Evolutionary conservation across 1,140 invertebrate species (phyloP).

Genomic region (Temnothorax longispinosus): DNA sequence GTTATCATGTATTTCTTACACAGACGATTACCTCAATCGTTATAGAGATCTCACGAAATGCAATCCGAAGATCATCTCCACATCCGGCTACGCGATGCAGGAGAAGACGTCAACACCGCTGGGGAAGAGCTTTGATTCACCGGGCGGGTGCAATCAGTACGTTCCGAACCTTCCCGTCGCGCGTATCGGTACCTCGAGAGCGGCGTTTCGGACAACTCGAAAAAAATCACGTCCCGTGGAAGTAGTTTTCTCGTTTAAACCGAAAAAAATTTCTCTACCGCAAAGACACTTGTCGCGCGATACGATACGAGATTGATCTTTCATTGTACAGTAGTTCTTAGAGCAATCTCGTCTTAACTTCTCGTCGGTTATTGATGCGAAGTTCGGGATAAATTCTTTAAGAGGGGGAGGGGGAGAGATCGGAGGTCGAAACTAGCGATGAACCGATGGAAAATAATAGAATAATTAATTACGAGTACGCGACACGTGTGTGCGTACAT

Average conservation of each 20-base stretch:
- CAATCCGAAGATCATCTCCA: background rate
- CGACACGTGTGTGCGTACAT: background rate
- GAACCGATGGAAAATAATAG: background rate
- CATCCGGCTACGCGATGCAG: background rate
- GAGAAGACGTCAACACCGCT: background rate
- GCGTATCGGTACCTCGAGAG: conserved; percentile 31
- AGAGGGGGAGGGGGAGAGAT: background rate
- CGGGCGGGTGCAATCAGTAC: conserved; percentile 33
- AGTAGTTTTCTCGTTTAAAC: background rate
- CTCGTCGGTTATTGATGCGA: background rate
- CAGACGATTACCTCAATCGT: background rate
- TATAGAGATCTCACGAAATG: conserved; percentile 7
- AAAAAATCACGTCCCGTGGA: background rate
- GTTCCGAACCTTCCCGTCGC: background rate
- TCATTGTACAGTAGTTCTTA: background rate
- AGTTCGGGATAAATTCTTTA: background rate
- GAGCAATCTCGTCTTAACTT: background rate
- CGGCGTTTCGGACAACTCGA: background rate
- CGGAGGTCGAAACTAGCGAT: background rate
- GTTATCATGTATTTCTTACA: background rate
- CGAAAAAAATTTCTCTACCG: background rate
- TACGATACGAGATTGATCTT: background rate
- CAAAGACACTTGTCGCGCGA: background rate
- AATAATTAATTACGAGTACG: background rate
- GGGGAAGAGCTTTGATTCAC: background rate